Conservation (phyloP, 2,888 invertebrate genomes). For the Eubasilissa splendida region DNA sequence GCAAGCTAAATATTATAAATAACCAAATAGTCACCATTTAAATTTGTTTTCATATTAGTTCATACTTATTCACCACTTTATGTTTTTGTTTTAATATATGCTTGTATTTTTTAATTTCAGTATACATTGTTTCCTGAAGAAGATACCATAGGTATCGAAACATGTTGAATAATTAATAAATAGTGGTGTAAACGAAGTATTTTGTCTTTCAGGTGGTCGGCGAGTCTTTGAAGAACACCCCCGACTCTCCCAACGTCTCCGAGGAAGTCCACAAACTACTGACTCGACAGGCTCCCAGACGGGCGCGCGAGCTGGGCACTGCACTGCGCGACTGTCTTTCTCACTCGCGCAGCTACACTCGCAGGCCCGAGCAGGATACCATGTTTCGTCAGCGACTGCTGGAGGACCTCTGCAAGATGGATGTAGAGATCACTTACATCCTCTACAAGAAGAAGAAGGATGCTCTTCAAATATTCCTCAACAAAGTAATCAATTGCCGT, state of each 20-base stretch:
- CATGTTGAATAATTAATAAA: too few relatives aligned
- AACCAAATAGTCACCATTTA: too few relatives aligned
- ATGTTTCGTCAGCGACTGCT: background rate
- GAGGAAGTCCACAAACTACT: slow-evolving; percentile 1
- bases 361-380: slow-evolving; percentile 2
- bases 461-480: background rate
- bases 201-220: background rate
- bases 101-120: too few relatives aligned
- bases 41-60: too few relatives aligned
- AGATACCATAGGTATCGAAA: too few relatives aligned
- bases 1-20: too few relatives aligned
- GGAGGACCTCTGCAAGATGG: background rate
- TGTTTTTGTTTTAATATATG: too few relatives aligned
- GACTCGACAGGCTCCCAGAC: background rate
- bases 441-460: background rate
- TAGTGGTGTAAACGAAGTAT: too few relatives aligned
- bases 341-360: slow-evolving; percentile 11
- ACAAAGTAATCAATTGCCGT: background rate
- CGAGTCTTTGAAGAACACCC: slow-evolving; percentile 1
- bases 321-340: background rate
- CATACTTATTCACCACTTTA: too few relatives aligned
- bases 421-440: background rate
- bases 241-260: slow-evolving; percentile 5
- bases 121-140: too few relatives aligned
- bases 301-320: background rate